Evolutionary conservation across 2,113 vertebrate species (phyloP).

Genomic region (Caretta caretta): DNA sequence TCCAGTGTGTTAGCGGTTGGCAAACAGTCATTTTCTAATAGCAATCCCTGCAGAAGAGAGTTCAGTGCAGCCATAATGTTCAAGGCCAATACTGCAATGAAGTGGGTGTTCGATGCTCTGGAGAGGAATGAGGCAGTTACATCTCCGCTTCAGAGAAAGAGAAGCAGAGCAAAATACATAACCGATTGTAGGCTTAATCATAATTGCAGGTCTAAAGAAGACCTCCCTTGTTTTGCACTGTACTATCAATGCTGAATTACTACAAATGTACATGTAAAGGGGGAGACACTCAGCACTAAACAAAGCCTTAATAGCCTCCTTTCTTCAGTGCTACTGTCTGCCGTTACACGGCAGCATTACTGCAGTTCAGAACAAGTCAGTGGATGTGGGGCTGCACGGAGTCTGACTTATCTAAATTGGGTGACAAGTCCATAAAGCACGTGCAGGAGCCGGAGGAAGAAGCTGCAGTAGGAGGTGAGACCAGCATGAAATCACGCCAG

Average conservation of each 20-base stretch:
- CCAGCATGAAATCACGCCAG: too few relatives aligned
- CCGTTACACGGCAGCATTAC: background rate
- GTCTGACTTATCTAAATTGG: background rate
- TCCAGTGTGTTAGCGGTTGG: too few relatives aligned
- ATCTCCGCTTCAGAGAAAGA: background rate
- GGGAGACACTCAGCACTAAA: background rate
- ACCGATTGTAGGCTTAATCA: background rate
- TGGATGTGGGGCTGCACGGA: background rate
- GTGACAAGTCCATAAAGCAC: background rate
- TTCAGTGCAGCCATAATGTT: background rate
- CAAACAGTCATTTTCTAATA: too few relatives aligned
- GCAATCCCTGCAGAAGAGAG: background rate
- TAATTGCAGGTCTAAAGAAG: background rate
- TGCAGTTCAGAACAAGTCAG: background rate
- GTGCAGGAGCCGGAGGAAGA: background rate
- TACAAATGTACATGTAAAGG: background rate
- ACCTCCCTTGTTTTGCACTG: background rate
- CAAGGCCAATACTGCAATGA: too few relatives aligned
- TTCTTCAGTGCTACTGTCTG: background rate
- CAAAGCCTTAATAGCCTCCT: background rate
- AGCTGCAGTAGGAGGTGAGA: background rate
- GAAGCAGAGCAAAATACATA: background rate
- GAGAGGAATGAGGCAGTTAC: background rate
- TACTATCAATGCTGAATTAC: background rate
- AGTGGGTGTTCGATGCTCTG: background rate